A percentile compares a stretch with the other conserved stretches of the same genome.
phyloP scores from a whole-genome alignment of 2,888 invertebrate species.

The Nemotelus pantherinus region DNA sequence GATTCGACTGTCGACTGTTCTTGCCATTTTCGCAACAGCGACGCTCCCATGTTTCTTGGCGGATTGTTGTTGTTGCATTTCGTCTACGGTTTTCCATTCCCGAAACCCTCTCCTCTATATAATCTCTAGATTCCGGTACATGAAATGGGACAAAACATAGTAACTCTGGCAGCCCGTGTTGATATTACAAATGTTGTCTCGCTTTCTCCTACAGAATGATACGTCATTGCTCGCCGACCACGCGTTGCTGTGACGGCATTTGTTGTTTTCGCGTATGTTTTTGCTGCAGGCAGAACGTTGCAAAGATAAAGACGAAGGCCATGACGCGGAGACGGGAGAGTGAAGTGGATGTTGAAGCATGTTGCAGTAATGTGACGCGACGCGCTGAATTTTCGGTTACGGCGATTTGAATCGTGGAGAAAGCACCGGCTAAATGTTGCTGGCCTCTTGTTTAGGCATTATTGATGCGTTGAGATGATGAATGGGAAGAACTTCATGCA shows the following conservation, averaged over 20 bases:
- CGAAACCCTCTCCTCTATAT: not conserved
- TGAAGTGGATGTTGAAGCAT: not conserved
- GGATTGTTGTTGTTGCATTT: not conserved
- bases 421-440: not conserved
- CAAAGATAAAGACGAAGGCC: too few species aligned
- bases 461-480: too few species aligned
- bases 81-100: not conserved
- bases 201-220: not conserved
- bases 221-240: constrained; percentile 9
- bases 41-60: not conserved
- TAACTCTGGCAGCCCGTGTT: constrained; percentile 1
- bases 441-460: not conserved
- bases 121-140: constrained; percentile 5
- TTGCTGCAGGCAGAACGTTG: not conserved
- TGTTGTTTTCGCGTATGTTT: not conserved
- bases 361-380: constrained; percentile 11
- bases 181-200: not conserved
- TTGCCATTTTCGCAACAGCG: not conserved
- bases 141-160: not conserved
- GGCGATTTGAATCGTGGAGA: not conserved
- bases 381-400: constrained; percentile 23
- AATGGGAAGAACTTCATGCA: too few species aligned
- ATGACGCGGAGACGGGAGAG: not conserved
- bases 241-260: constrained; percentile 21
- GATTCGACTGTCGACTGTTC: not conserved